Evolutionary conservation across 2,797 vertebrate species (phyloP), one percentile per base, ranked within the genome.

Genomic region (Fistularia commersonii): DNA sequence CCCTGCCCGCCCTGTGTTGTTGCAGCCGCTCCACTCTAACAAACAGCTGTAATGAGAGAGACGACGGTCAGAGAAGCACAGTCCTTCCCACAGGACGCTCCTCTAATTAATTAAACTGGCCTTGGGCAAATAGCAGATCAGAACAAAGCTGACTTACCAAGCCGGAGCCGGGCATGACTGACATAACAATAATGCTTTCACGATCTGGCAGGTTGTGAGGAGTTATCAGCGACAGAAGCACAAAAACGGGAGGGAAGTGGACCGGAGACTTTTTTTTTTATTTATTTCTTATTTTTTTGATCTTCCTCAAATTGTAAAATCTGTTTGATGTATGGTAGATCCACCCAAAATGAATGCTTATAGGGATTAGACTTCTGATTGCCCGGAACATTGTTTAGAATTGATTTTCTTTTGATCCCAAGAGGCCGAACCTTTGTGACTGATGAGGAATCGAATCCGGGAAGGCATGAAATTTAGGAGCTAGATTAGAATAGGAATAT

Each of bases 31-130:
- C 73, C 65, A 52, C 69, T 79, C 77, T 64, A 73, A 85, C 83
- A 82, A 81, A 83, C 80, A 79, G 72, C 80, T 83, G 88, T 81
- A 87, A 88, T 86, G 82, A 88, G 81, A 87, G 75, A 69, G 66
- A 79, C 72, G 51, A 79, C 72, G 53, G 84, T 69, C 83, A 81
- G 77, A 84, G 77, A 73, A 74, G 79, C 74, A 76, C 69, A 80
- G 72, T 74, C 78, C 80, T 77, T 86, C 85, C 85, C 82, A 69
- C 55, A 76, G 80, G 85, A 87, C 71, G 63, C 69, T 71, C 82
- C 73, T 89, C 79, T 88, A 90, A 91, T 91, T 92, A 90, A 91
- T 90, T 80, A 91, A 87, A 80, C 81, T 79, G 72, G 87, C 83
- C 84, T 76, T 71, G 72, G 77, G 88, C 85, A 89, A 87, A 86